Percentiles rank a stretch among this genome's conserved stretches.
Evolutionary conservation across 2,797 vertebrate genomes (phyloP).

Genomic region (Fistularia commersonii): DNA sequence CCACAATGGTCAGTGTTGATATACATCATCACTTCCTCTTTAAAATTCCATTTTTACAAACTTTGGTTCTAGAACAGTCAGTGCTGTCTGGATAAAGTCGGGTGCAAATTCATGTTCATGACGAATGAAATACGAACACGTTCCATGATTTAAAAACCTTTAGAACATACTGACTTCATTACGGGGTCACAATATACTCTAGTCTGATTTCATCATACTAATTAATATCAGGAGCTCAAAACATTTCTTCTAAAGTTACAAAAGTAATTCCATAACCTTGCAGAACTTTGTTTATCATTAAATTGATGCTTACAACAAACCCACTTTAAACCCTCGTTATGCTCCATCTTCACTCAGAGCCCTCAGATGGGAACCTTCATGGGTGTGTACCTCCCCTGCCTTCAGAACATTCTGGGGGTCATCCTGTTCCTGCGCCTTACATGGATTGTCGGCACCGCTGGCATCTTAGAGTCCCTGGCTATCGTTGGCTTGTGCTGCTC

Average conservation of each 20-base stretch:
- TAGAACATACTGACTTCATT: too few species aligned
- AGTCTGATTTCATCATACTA: too few species aligned
- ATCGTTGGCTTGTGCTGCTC: slow-evolving; percentile 91
- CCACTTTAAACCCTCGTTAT: not conserved
- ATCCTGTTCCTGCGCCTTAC: slow-evolving; percentile 95
- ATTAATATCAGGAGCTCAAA: too few species aligned
- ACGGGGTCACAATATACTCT: too few species aligned
- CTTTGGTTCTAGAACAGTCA: too few species aligned
- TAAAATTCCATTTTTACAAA: too few species aligned
- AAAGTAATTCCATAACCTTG: not conserved
- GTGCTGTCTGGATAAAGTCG: too few species aligned
- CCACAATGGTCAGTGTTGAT: too few species aligned
- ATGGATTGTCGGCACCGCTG: slow-evolving; percentile 93
- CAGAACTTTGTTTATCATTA: not conserved
- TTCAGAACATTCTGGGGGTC: slow-evolving; percentile 96
- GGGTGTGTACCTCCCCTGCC: slow-evolving; percentile 94
- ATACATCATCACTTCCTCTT: too few species aligned
- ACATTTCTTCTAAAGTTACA: not conserved
- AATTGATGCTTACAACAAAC: not conserved
- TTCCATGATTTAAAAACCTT: too few species aligned
- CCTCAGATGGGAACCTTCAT: slow-evolving; percentile 97
- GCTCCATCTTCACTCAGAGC: slow-evolving; percentile 63
- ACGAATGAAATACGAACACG: too few species aligned
- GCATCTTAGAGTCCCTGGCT: slow-evolving; percentile 88
- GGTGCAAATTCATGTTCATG: too few species aligned